A percentile compares a stretch with the other conserved stretches of the same genome.
phyloP scores from a whole-genome alignment of 2,113 vertebrate genomes.

The Malurus cyaneus region DNA sequence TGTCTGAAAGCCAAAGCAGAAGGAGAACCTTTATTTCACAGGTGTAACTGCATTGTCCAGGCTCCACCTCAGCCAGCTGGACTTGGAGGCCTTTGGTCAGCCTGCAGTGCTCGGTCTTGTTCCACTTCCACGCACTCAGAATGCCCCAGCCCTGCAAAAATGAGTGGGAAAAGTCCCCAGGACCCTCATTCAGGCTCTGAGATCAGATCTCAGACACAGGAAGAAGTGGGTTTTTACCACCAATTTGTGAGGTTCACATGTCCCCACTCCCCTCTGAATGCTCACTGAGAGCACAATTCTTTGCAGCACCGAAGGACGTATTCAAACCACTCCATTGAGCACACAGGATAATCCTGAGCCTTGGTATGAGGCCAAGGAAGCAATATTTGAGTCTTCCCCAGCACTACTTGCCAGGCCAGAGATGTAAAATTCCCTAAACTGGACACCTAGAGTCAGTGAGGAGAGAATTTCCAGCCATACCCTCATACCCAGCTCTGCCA shows the following conservation, averaged over 20 bases:
- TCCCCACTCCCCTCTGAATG: fast-evolving
- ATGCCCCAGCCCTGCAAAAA: not conserved
- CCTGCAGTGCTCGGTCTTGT: not conserved
- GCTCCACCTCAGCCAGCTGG: not conserved
- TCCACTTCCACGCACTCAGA: fast-evolving
- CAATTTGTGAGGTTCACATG: fast-evolving
- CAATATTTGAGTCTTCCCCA: not conserved
- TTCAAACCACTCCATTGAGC: not conserved
- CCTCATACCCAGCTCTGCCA: not conserved
- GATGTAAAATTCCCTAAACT: not conserved
- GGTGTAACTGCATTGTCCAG: not conserved
- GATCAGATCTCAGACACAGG: not conserved
- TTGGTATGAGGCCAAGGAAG: not conserved
- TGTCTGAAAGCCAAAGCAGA: not conserved
- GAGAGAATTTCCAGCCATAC: not conserved
- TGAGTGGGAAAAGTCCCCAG: not conserved
- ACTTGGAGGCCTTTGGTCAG: not conserved
- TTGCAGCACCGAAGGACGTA: not conserved
- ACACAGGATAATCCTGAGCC: not conserved
- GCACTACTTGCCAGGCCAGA: not conserved
- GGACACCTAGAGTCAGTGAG: not conserved
- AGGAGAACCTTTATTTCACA: not conserved
- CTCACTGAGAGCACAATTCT: fast-evolving
- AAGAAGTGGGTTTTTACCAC: not conserved
- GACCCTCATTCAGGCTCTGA: not conserved